Percentiles rank a stretch among this genome's conserved stretches.
Evolutionary conservation across 2,888 invertebrate species (phyloP).

Genomic region (Cheilosia impressa): DNA sequence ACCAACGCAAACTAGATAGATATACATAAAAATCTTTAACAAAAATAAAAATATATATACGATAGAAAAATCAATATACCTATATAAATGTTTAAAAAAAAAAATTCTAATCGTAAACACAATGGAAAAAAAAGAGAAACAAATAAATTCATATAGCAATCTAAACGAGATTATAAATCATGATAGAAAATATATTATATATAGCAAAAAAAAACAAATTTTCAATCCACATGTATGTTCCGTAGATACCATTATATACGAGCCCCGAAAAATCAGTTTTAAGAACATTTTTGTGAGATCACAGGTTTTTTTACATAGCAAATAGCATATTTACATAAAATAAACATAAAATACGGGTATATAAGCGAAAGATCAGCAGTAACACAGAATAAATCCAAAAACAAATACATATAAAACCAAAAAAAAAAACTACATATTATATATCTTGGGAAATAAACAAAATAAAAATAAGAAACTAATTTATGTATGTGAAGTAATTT

Average conservation of each 20-base stretch:
- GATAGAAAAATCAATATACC: conserved; percentile 34
- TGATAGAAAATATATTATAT: conserved; percentile 10
- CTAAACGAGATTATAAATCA: conserved; percentile 55
- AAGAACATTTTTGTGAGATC: conserved; percentile 41
- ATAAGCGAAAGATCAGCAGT: conserved; percentile 56
- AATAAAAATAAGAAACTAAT: conserved; percentile 45
- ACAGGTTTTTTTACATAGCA: conserved; percentile 64
- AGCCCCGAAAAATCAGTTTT: conserved; percentile 50
- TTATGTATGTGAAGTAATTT: conserved; percentile 64
- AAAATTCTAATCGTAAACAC: conserved; percentile 45
- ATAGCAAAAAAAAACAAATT: conserved; percentile 47
- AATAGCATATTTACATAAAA: conserved; percentile 53
- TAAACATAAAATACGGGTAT: conserved; percentile 58
- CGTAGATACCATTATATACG: conserved; percentile 18
- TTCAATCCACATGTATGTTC: conserved; percentile 49
- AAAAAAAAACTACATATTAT: conserved; percentile 4
- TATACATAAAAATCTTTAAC: conserved; percentile 46
- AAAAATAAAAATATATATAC: conserved; percentile 16
- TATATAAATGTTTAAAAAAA: conserved; percentile 53
- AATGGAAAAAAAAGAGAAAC: conserved; percentile 16
- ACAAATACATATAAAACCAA: background rate
- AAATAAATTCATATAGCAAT: conserved; percentile 65
- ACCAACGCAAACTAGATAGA: conserved; percentile 71
- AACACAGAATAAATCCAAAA: conserved; percentile 28
- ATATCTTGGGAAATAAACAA: conserved; percentile 46